phyloP scores from a whole-genome alignment of 2,888 invertebrate genomes.

The Cheilosia grossa region DNA sequence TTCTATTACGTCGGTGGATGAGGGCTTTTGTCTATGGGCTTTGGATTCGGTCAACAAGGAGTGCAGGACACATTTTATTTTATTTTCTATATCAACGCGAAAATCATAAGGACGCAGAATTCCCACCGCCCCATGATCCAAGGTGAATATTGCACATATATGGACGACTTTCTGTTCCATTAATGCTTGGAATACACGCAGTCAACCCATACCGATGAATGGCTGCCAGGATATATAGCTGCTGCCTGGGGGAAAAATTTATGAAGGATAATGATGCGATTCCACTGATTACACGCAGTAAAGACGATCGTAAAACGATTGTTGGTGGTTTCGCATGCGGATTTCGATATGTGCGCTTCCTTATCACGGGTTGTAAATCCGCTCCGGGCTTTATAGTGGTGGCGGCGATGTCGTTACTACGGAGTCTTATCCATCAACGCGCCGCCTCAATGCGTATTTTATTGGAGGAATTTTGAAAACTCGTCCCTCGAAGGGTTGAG shows the following conservation, averaged over 20 bases:
- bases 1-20: conserved; percentile 1
- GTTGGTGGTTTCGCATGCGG: conserved; percentile 18
- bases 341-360: conserved; percentile 39
- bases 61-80: conserved; percentile 63
- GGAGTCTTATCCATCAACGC: conserved; percentile 55
- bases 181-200: conserved; percentile 43
- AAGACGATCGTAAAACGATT: conserved; percentile 74
- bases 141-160: conserved; percentile 57
- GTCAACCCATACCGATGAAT: conserved; percentile 20
- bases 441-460: conserved; percentile 45
- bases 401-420: conserved; percentile 29
- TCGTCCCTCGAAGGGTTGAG: conserved; percentile 47
- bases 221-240: conserved; percentile 32
- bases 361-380: conserved; percentile 57
- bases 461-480: conserved; percentile 43
- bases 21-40: not conserved
- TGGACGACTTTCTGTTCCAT: conserved; percentile 26
- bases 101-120: conserved; percentile 34
- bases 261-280: conserved; percentile 74
- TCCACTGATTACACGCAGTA: conserved; percentile 72
- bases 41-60: not conserved
- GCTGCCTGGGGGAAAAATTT: conserved; percentile 61
- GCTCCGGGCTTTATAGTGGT: conserved; percentile 22
- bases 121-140: conserved; percentile 25
- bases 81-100: conserved; percentile 41